Conservation (phyloP, 37 sponge, comb jelly and placozoan species). For the Ephydatia muelleri region DNA sequence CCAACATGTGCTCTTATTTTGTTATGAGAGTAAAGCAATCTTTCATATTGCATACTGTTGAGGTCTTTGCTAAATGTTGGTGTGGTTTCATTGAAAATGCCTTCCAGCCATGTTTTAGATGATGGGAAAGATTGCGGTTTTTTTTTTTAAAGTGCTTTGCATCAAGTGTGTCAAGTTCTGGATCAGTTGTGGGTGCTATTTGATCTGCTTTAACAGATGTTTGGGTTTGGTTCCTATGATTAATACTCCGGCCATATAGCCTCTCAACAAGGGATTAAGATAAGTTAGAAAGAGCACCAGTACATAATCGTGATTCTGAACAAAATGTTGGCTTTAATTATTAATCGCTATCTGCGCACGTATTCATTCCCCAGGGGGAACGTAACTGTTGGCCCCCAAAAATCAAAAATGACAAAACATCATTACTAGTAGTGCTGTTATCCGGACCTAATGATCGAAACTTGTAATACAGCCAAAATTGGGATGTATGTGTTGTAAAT, state of each 20-base stretch:
- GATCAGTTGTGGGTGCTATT: slow-evolving; percentile 1
- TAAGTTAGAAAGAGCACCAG: background rate
- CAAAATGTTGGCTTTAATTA: background rate
- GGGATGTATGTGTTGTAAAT: too few species aligned
- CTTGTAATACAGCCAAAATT: too few species aligned
- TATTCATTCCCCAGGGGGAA: too few species aligned
- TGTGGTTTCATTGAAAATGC: background rate
- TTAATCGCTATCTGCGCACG: too few species aligned
- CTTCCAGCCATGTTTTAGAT: background rate
- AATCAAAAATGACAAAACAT: too few species aligned
- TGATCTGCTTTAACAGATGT: background rate
- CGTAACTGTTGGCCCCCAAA: too few species aligned
- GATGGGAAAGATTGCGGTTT: background rate
- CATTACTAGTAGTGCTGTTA: too few species aligned
- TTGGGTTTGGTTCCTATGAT: background rate
- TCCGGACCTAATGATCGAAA: too few species aligned
- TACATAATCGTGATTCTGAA: background rate
- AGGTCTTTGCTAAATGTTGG: background rate
- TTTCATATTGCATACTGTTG: background rate
- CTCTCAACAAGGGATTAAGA: background rate
- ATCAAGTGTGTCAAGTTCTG: background rate
- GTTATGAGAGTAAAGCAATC: background rate
- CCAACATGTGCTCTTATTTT: slow-evolving; percentile 1
- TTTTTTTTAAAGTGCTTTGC: background rate
- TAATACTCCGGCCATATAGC: slow-evolving; percentile 1